Conservation (phyloP, 1,140 invertebrate species). For the Zaprionus ghesquierei region DNA sequence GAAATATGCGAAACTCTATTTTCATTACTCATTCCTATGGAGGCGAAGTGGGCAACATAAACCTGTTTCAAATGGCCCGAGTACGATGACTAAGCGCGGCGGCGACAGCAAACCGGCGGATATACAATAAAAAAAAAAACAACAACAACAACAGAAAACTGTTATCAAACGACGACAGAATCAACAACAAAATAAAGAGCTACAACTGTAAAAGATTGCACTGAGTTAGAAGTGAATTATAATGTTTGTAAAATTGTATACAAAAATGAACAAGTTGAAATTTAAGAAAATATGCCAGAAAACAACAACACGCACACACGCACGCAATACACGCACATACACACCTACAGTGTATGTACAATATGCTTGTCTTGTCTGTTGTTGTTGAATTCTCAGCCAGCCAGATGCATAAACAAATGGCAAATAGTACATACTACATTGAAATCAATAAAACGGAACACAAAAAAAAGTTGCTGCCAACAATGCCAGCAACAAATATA, state of each 20-base stretch:
- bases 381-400: slow-evolving; percentile 20
- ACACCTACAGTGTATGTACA: slow-evolving; percentile 16
- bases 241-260: slow-evolving; percentile 13
- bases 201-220: slow-evolving; percentile 10
- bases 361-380: slow-evolving; percentile 25
- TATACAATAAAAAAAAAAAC: background rate
- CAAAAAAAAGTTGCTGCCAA: slow-evolving; percentile 31
- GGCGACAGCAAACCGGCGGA: slow-evolving; percentile 18
- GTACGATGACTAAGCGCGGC: slow-evolving; percentile 39
- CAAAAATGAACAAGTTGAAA: background rate
- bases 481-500: slow-evolving; percentile 32
- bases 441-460: slow-evolving; percentile 32
- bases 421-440: slow-evolving; percentile 6
- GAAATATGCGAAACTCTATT: slow-evolving; percentile 21
- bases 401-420: slow-evolving; percentile 28
- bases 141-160: slow-evolving; percentile 10
- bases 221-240: slow-evolving; percentile 11
- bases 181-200: background rate
- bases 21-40: slow-evolving; percentile 37
- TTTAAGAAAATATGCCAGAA: slow-evolving; percentile 3
- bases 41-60: slow-evolving; percentile 38
- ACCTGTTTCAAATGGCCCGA: slow-evolving; percentile 32
- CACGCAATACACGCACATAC: background rate
- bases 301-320: slow-evolving; percentile 21
- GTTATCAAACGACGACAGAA: slow-evolving; percentile 8